Percentiles rank a stretch among this genome's conserved stretches.
phyloP scores from a whole-genome alignment of 2,888 invertebrate genomes.

The Synanthedon tipuliformis region DNA sequence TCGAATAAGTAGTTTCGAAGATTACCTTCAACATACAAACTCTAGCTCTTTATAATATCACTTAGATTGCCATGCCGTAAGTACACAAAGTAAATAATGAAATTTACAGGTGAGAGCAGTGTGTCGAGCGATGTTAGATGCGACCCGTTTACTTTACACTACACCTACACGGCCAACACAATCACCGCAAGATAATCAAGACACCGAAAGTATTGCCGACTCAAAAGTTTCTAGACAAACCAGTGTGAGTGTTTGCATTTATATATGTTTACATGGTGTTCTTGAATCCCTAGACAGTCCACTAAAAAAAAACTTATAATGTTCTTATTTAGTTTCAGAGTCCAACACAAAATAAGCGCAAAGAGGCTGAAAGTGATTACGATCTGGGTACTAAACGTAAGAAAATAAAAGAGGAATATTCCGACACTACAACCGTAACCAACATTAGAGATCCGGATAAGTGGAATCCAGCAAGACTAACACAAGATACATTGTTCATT shows the following conservation, averaged over 20 bases:
- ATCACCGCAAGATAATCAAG: conserved; percentile 66
- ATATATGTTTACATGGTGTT: too few species aligned
- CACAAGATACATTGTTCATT: conserved; percentile 79
- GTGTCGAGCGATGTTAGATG: conserved; percentile 82
- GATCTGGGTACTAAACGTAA: conserved; percentile 61
- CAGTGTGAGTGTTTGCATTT: conserved; percentile 23
- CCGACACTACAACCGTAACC: conserved; percentile 40
- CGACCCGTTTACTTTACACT: conserved; percentile 78
- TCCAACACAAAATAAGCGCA: conserved; percentile 69
- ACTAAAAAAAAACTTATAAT: too few species aligned
- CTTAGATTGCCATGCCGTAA: neutral
- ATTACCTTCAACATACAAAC: too few species aligned
- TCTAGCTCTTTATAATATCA: neutral
- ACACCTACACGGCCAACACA: conserved; percentile 56
- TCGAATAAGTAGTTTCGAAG: too few species aligned
- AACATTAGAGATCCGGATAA: conserved; percentile 69
- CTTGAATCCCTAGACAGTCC: too few species aligned
- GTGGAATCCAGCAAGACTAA: conserved; percentile 81
- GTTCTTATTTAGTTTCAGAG: conserved; percentile 45
- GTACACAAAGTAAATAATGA: conserved; percentile 1
- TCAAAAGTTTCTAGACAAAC: conserved; percentile 47
- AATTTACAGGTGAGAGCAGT: conserved; percentile 68
- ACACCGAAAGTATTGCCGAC: conserved; percentile 64
- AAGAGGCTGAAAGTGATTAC: conserved; percentile 76
- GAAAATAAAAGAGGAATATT: conserved; percentile 48